phyloP scores from a whole-genome alignment of 2,113 vertebrate species.

The Dipodomys ordii region DNA sequence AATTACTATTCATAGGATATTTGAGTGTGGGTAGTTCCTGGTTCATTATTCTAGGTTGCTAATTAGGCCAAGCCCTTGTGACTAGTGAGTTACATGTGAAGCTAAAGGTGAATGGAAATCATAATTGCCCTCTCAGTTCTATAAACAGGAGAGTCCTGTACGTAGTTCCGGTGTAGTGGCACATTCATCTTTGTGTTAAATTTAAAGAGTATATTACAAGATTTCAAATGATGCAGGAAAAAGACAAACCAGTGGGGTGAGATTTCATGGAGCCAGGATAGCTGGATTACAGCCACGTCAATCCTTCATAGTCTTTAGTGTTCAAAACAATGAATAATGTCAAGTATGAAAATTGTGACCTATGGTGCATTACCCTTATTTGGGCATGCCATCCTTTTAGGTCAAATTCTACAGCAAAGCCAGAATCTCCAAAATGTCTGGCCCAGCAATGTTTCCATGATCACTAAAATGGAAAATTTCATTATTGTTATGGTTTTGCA shows the following conservation, averaged over 20 bases:
- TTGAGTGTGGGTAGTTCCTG: not conserved
- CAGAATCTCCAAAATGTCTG: constrained; percentile 1
- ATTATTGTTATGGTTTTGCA: not conserved
- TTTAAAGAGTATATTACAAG: constrained; percentile 13
- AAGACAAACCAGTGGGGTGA: not conserved
- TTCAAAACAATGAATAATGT: not conserved
- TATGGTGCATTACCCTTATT: not conserved
- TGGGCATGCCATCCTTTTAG: not conserved
- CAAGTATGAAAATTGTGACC: not conserved
- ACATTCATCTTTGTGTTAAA: not conserved
- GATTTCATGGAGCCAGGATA: not conserved
- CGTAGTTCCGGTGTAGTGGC: not conserved
- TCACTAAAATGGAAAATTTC: not conserved
- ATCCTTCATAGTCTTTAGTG: not conserved
- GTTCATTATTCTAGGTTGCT: not conserved
- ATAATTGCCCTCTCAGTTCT: not conserved
- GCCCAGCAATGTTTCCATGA: not conserved
- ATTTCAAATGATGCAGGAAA: constrained; percentile 33
- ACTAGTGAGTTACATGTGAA: not conserved
- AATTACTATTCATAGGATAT: not conserved
- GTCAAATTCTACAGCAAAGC: not conserved
- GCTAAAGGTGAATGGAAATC: not conserved
- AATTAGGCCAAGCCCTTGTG: not conserved
- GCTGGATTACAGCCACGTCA: not conserved
- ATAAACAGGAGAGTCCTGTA: not conserved